Evolutionary conservation across 2,113 vertebrate genomes (phyloP), one percentile per base, ranked within the genome.

Genomic region (Lampris incognitus): DNA sequence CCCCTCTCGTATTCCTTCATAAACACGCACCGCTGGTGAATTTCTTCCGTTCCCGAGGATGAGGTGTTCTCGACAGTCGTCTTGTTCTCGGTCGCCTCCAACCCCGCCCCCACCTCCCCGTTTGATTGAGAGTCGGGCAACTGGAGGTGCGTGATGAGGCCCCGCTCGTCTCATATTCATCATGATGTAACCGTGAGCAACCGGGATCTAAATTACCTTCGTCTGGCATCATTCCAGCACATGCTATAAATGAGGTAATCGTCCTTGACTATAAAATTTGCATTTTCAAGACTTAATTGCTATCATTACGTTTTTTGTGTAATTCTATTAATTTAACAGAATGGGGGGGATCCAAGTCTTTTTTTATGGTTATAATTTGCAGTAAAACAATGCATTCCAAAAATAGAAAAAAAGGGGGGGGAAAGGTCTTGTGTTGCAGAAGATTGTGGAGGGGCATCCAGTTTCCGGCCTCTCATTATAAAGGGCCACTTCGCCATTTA

Each of bases 201-300:
- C 94, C 94, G 92, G 93, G 94, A 96, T 96, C 96, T 97, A 97
- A 98, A 98, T 99, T 98, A 98, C 97, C 96, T 97, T 96, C 95
- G 85, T 96, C 97, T 99, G 98, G 98, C 97, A 97, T 95, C 94
- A 95, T 95, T 98, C 98, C 98, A 98, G 90, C 92, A 95, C 95
- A 94, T 95, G 95, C 97, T 97, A 98, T 98, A 99, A 99, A 99
- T 99, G 97, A 98, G 96, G 96, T 99, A 99, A 99, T 99, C 97
- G 97, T 98, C 98, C 98, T 99, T 99, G 98, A 99, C 97, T 98
- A 98, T 99, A 99, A 98, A 98, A 99, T 99, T 98, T 95, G 97
- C 98, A 99, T 99, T 98, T 99, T 99, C 97, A 97, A 97, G 96
- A 98, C 97, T 98, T 99, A 99, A 99, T 99, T 99, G 98, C 96